Base-by-base conservation (phyloP, 2,888 invertebrate genomes). In the Cantharis lateralis region DNA sequence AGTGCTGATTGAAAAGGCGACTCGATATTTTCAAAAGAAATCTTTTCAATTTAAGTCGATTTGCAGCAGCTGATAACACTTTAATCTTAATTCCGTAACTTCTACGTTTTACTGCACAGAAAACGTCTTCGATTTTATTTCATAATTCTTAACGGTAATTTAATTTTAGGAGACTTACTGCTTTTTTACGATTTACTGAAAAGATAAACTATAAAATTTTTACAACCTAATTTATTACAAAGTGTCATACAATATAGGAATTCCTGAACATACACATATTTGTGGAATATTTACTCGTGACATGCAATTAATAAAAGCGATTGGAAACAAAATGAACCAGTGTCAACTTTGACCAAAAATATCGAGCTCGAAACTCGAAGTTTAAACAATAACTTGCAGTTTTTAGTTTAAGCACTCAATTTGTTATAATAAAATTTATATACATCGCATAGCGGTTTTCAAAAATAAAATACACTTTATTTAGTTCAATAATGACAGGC, bases 1-100 rank as follows among this genome's bases (percentile, higher is more conserved):
- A 74, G 70, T n/a, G 20, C 63, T 70, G 74, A 74, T 74, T 74
- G 74, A 70, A 74, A 70, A 70, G 62, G 70, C 62, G 64, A 24
- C 70, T 74, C 28, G 15, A 62, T 62, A 20, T 66, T 68, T 62
- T 61, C 73, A 69, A 68, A 62, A 69, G 69, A 28, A 62, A 15
- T 20, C 15, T 62, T 73, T 68, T 62, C 61, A 15, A 68, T 73
- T 61, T 18, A n/a, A 69, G 26, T 15, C 13, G 9, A 26, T 16
- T 68, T 68, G 68, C 62, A 69, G 61, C 26, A 15, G 24, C 48
- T n/a, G 26, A 71, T 71, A 20, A 62, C 15, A 16, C 16, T 61
- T 62, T 20, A 16, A 18, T 48, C 24, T 71, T 16, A 24, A 15
- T 71, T 71, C 64, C n/a, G n/a, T 20, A 18, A 66, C 48, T n/a